phyloP scores from a whole-genome alignment of 2,888 invertebrate genomes.

The Hipparchia sbordonii region DNA sequence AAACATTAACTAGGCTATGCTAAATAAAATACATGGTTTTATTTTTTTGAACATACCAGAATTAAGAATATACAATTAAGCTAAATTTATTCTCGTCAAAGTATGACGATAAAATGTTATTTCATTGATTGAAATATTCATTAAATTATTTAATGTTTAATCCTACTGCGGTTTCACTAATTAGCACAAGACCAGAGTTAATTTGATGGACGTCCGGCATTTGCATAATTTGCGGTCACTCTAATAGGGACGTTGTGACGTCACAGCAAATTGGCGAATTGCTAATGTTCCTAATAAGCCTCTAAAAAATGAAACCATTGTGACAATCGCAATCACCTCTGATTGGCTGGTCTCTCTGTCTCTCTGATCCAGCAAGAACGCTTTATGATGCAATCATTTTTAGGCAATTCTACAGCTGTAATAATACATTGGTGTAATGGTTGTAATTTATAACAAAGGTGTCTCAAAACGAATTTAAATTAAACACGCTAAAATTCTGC shows the following conservation, averaged over 20 bases:
- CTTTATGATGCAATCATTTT: too few species aligned
- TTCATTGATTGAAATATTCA: not conserved
- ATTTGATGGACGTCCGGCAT: conserved; percentile 40
- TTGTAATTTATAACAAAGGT: too few species aligned
- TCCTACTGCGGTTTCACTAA: conserved; percentile 21
- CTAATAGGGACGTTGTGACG: conserved; percentile 39
- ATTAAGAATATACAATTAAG: not conserved
- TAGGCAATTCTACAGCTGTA: too few species aligned
- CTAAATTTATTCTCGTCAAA: not conserved
- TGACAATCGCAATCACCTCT: too few species aligned
- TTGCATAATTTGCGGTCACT: conserved; percentile 58
- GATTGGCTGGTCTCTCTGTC: too few species aligned
- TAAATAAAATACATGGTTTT: too few species aligned
- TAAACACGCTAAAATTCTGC: not conserved
- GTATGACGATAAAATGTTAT: not conserved
- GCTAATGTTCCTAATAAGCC: conserved; percentile 26
- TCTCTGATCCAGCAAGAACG: too few species aligned
- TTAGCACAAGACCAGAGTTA: conserved; percentile 31
- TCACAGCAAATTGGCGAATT: conserved; percentile 32
- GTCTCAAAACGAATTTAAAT: too few species aligned
- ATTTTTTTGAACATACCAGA: too few species aligned
- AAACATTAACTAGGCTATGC: too few species aligned
- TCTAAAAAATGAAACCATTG: not conserved
- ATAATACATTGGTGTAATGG: too few species aligned
- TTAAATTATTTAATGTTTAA: conserved; percentile 18